Evolutionary conservation across 2,888 invertebrate genomes (phyloP).

Genomic region (Caenorhabditis macrosperma): DNA sequence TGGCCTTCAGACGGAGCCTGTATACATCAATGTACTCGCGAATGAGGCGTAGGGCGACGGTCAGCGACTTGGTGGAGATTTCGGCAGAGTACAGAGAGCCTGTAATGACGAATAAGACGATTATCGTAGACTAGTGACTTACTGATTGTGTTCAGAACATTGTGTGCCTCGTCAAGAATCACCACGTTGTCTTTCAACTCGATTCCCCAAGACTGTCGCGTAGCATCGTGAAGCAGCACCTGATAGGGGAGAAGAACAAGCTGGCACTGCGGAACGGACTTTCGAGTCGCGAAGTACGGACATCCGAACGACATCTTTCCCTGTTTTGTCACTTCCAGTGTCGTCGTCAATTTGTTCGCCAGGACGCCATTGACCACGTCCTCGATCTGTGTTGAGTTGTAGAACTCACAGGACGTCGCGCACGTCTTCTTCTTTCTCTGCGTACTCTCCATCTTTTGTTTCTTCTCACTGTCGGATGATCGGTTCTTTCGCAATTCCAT

Average conservation of each 20-base stretch:
- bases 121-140: background rate
- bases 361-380: conserved; percentile 81
- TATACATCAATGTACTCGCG: conserved; percentile 66
- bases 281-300: conserved; percentile 93
- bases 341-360: conserved; percentile 81
- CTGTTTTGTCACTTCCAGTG: conserved; percentile 73
- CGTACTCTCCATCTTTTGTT: conserved; percentile 36
- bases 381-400: conserved; percentile 84
- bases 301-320: conserved; percentile 88
- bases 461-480: conserved; percentile 35
- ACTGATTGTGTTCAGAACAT: conserved; percentile 91
- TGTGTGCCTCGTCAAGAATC: conserved; percentile 96
- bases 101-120: conserved; percentile 3
- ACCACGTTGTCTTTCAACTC: conserved; percentile 87
- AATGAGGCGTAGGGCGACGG: conserved; percentile 62
- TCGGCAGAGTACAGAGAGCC: conserved; percentile 68
- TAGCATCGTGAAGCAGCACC: conserved; percentile 88
- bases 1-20: conserved; percentile 57
- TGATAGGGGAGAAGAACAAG: conserved; percentile 82
- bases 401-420: conserved; percentile 85
- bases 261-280: conserved; percentile 89
- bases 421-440: conserved; percentile 29
- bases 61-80: conserved; percentile 56
- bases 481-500: conserved; percentile 74
- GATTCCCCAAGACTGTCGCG: conserved; percentile 87